Percentiles rank a stretch among this genome's conserved stretches.
These are phyloP conservation scores for Rhipidura dahli DNA, from an alignment of 2,113 vertebrate genomes.

Conservation along the genomic window DNA sequence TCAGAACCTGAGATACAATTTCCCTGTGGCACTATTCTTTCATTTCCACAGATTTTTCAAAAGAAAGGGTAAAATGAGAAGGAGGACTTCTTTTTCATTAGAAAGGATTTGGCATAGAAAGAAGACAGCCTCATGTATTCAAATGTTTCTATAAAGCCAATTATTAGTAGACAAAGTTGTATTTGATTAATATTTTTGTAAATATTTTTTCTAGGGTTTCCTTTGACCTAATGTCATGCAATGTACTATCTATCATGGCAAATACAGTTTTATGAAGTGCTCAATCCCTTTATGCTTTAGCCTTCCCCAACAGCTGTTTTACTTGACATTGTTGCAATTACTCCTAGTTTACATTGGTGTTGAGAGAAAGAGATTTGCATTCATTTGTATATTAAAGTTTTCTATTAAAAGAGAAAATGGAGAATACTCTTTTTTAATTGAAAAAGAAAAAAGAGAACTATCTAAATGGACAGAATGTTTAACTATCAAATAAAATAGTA, in stretches of 20 bases:
- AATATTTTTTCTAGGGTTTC: constrained; percentile 23
- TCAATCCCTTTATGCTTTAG: neutral
- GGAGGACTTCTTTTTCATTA: neutral
- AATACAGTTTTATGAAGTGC: neutral
- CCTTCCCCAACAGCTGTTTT: neutral
- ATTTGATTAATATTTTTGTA: neutral
- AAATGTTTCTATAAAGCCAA: neutral
- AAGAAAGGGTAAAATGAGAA: neutral
- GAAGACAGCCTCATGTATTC: neutral
- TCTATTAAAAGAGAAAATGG: neutral
- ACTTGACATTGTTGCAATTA: neutral
- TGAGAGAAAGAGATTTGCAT: neutral
- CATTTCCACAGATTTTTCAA: neutral
- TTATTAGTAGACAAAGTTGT: neutral
- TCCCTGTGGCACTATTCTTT: neutral
- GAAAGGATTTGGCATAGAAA: neutral
- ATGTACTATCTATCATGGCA: neutral
- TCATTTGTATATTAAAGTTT: neutral
- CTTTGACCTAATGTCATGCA: neutral
- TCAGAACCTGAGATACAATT: neutral
- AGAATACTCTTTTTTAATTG: neutral
- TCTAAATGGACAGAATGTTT: neutral
- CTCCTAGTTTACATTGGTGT: neutral
- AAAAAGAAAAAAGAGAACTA: neutral
- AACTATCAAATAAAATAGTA: neutral